Evolutionary conservation across 2,113 vertebrate species (phyloP).

Genomic region (Sebastes fasciatus): DNA sequence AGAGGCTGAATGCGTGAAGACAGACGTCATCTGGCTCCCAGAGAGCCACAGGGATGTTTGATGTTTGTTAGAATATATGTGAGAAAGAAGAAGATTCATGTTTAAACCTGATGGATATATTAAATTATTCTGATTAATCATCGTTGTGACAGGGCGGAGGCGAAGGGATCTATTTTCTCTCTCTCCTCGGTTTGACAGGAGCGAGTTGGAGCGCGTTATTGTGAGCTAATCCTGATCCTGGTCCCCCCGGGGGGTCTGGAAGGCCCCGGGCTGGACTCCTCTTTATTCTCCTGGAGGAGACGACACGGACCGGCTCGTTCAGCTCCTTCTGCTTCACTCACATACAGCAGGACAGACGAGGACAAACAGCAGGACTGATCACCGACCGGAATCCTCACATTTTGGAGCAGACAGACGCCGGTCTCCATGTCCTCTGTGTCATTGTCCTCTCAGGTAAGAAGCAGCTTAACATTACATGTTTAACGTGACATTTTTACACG

Average conservation of each 20-base stretch:
- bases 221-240: constrained; percentile 85
- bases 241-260: constrained; percentile 84
- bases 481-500: background rate
- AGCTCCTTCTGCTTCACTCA: too few species aligned
- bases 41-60: constrained; percentile 81
- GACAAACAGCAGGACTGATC: too few species aligned
- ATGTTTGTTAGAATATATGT: constrained; percentile 78
- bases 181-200: background rate
- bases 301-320: too few species aligned
- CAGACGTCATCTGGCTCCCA: constrained; percentile 85
- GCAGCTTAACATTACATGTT: too few species aligned
- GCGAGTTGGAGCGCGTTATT: constrained; percentile 74
- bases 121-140: background rate
- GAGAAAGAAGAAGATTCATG: constrained; percentile 28
- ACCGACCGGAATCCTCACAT: background rate
- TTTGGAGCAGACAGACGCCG: constrained; percentile 26
- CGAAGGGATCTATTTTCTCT: background rate
- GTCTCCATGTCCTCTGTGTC: constrained; percentile 76
- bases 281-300: constrained; percentile 55
- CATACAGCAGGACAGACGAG: too few species aligned
- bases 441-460: constrained; percentile 83
- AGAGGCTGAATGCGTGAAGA: constrained; percentile 83
- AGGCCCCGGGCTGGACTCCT: constrained; percentile 86
- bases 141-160: background rate
- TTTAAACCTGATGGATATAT: background rate